These are phyloP conservation scores for Asarcornis scutulata DNA, from an alignment of 2,113 vertebrate genomes.

Conservation along the genomic window DNA sequence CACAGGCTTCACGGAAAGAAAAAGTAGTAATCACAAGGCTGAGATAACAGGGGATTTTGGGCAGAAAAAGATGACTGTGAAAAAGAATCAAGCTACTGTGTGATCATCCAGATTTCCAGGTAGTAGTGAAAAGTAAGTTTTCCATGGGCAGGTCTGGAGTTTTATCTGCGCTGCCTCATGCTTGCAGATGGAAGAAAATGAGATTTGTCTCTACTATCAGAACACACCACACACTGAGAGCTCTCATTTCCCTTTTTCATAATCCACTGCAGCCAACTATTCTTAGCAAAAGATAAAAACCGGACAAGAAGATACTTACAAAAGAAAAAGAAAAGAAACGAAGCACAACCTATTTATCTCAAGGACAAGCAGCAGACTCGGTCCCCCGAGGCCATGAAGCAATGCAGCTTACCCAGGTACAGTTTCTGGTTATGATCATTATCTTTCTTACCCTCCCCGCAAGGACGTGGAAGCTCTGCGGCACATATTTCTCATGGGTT, in stretches of 20 bases:
- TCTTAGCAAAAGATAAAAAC: background rate
- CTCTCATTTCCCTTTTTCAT: conserved; percentile 25
- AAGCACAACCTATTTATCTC: background rate
- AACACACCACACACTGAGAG: background rate
- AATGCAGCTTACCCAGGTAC: background rate
- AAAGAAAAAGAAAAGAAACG: background rate
- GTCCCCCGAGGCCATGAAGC: background rate
- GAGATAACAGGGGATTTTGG: conserved; percentile 45
- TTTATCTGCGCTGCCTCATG: background rate
- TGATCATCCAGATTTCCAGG: conserved; percentile 30
- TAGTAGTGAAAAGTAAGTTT: conserved; percentile 4
- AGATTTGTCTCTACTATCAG: background rate
- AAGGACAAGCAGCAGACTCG: background rate
- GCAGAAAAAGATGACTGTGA: conserved; percentile 38
- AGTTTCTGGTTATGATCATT: conserved; percentile 55
- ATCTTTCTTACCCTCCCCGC: conserved; percentile 35
- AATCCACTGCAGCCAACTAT: background rate
- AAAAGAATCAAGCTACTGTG: background rate
- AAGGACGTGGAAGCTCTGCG: conserved; percentile 15
- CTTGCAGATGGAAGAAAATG: background rate
- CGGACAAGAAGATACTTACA: background rate
- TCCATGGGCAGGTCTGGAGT: background rate
- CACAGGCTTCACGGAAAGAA: conserved; percentile 18
- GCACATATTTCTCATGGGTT: conserved; percentile 40
- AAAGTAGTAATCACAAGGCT: conserved; percentile 48